Conservation (phyloP, 2,888 invertebrate species). For the Blastobasis adustella region DNA sequence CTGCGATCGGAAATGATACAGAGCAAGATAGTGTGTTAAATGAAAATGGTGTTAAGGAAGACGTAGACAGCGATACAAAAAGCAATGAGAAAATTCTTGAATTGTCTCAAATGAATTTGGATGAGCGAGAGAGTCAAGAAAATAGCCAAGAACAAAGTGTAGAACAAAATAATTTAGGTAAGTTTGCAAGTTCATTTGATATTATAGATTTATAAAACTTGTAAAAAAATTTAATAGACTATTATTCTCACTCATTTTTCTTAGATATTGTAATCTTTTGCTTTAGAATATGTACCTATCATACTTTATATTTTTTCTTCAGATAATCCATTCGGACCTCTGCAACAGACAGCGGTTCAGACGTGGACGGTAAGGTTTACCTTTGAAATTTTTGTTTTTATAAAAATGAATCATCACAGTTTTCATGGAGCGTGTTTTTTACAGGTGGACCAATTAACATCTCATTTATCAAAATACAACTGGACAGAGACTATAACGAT, state of each 20-base stretch:
- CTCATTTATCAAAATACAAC: slow-evolving; percentile 35
- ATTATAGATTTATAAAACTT: no score
- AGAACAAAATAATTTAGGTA: slow-evolving; percentile 3
- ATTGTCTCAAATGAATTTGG: slow-evolving; percentile 16
- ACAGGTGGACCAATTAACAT: slow-evolving; percentile 43
- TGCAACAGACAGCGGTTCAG: slow-evolving; percentile 34
- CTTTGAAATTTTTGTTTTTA: background rate
- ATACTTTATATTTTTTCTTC: slow-evolving; percentile 19
- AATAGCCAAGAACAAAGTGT: slow-evolving; percentile 13
- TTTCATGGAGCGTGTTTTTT: slow-evolving; percentile 10
- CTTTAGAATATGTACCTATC: no score
- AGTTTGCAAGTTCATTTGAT: no score
- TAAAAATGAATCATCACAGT: background rate
- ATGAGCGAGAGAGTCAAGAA: slow-evolving; percentile 12
- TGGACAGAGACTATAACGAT: slow-evolving; percentile 51
- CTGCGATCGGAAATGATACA: no score
- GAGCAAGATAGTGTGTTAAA: no score
- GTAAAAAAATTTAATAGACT: no score
- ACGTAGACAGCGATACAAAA: slow-evolving; percentile 14
- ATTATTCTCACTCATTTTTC: no score
- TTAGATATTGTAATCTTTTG: no score
- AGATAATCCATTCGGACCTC: slow-evolving; percentile 43
- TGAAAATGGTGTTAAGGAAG: slow-evolving; percentile 7
- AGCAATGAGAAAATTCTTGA: slow-evolving; percentile 24
- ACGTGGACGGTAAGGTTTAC: slow-evolving; percentile 50